Evolutionary conservation across 1,140 invertebrate species (phyloP), one percentile per base, ranked within the genome.

Genomic region (Sitodiplosis mosellana): DNA sequence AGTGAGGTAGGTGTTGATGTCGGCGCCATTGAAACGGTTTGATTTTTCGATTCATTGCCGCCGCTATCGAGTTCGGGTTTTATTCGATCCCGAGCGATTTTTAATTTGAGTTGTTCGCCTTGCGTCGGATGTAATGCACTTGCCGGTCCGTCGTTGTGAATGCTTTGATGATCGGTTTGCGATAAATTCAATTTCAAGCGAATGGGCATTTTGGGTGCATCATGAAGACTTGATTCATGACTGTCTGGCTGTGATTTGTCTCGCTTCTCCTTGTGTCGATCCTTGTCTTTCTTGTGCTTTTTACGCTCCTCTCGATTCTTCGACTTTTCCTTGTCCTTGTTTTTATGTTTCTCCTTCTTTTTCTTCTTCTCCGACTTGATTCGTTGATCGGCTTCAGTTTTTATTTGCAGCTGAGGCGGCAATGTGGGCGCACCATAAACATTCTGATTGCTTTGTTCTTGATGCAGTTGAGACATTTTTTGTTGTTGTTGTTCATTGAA

Each of bases 281-380:
- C 65, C 49, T 67, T 66, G 50, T 75, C 70, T 52, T 71, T 75
- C 61, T 78, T 78, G 52, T 78, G 72, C 55, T 78, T 78, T 49
- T 75, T 75, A 45, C 75, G 71, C 43, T 74, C 71, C 46, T 73
- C 67, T 17, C 65, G 60, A 45, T 68, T 63, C 37, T 73, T 73
- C 1, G 76, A 73, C 50, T 76, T 78, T 34, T 76, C 74, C 56
- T 79, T 80, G 51, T 78, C 72, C 52, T 78, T 77, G 52, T 75
- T 69, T 50, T 74, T 76, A 45, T 76, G 70, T 49, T 77, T 75
- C 34, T 80, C 75, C 52, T 78, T 74, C 49, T 75, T 75, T 53
- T 75, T 75, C 53, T 80, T 78, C 56, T 75, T 75, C 56, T 79
- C 75, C 52, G 71, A 70, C 52, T 73, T 70, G 27, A 17, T 43